These are phyloP conservation scores for Erebia epiphron DNA, from an alignment of 2,888 invertebrate genomes.

Conservation along the genomic window DNA sequence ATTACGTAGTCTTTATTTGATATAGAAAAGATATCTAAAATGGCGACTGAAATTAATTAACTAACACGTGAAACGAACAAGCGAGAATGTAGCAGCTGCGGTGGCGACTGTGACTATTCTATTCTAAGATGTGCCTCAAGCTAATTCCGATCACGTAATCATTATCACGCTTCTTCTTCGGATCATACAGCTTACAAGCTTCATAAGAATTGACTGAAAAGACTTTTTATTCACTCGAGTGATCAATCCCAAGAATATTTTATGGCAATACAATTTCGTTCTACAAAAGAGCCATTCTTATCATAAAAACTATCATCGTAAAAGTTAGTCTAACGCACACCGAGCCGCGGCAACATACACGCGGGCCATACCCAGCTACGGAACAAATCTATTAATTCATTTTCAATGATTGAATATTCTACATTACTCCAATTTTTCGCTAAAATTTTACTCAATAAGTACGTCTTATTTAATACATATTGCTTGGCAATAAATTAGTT, in stretches of 20 bases:
- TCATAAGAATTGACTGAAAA: constrained; percentile 37
- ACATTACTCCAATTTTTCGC: constrained; percentile 17
- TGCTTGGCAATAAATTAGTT: constrained; percentile 35
- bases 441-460: constrained; percentile 13
- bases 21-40: constrained; percentile 79
- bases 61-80: constrained; percentile 79
- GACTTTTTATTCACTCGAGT: constrained; percentile 26
- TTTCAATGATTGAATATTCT: constrained; percentile 26
- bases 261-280: constrained; percentile 1
- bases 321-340: constrained; percentile 34
- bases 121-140: constrained; percentile 11
- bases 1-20: constrained; percentile 82
- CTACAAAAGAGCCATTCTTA: neutral
- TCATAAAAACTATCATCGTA: constrained; percentile 9
- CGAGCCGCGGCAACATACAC: constrained; percentile 45
- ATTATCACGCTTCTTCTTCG: neutral
- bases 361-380: constrained; percentile 52
- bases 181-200: neutral
- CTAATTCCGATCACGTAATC: constrained; percentile 11
- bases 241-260: constrained; percentile 8
- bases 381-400: constrained; percentile 27
- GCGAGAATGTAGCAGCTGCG: constrained; percentile 49
- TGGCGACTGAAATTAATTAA: constrained; percentile 75
- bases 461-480: constrained; percentile 32
- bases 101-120: constrained; percentile 35